Percentiles rank a stretch among this genome's conserved stretches.
Evolutionary conservation across 2,888 invertebrate genomes (phyloP).

Genomic region (Chloroclysta siterata): DNA sequence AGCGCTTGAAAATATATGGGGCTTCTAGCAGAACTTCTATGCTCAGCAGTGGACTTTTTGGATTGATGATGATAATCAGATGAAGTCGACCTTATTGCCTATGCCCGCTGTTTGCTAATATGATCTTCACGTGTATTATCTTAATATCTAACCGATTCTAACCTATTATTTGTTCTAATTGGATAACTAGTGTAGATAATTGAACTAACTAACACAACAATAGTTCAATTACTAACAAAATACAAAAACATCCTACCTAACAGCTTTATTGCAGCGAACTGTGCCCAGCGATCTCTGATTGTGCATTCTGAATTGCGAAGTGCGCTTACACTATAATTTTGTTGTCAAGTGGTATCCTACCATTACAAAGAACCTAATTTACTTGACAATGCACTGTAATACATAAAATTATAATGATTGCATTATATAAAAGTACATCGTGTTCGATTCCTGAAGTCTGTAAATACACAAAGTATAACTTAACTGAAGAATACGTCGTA

Average conservation of each 20-base stretch:
- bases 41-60: background rate
- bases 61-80: background rate
- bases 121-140: background rate
- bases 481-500: no score
- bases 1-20: no score
- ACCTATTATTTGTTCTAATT: slow-evolving; percentile 3
- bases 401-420: no score
- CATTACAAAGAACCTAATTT: background rate
- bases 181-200: background rate
- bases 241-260: background rate
- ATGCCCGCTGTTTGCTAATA: background rate
- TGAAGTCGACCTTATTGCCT: background rate
- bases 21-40: background rate
- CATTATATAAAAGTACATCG: no score
- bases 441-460: no score
- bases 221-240: no score
- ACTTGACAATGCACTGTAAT: background rate
- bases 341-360: background rate
- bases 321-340: slow-evolving; percentile 3
- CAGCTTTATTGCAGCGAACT: slow-evolving; percentile 32
- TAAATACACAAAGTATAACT: no score
- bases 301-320: slow-evolving; percentile 25
- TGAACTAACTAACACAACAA: slow-evolving; percentile 6
- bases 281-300: slow-evolving; percentile 31
- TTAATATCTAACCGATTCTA: background rate